Conservation (phyloP, 2,888 invertebrate species). For the Malacosoma neustria region DNA sequence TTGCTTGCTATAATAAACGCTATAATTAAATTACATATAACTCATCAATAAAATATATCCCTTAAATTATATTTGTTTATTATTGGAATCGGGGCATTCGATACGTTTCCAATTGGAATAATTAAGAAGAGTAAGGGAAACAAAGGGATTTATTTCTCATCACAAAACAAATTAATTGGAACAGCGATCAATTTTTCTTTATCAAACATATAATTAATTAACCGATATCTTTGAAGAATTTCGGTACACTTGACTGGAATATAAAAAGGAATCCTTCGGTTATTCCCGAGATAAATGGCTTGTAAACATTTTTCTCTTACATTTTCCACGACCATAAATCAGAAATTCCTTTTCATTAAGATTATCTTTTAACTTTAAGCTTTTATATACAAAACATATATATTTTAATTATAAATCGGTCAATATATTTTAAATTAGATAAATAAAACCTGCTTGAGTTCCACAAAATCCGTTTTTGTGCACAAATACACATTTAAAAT, state of each 20-base stretch:
- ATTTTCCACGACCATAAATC: conserved; percentile 13
- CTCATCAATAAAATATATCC: too few species aligned
- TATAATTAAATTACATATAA: too few species aligned
- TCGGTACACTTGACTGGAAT: conserved; percentile 1
- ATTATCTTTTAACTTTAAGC: too few species aligned
- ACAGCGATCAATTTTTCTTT: not conserved
- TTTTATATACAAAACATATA: too few species aligned
- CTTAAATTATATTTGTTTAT: too few species aligned
- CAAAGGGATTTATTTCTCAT: not conserved
- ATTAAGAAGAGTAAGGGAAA: not conserved
- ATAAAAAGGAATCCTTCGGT: not conserved
- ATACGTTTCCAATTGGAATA: not conserved
- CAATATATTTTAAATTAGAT: too few species aligned
- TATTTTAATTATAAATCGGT: too few species aligned
- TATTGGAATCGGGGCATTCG: not conserved
- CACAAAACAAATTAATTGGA: not conserved
- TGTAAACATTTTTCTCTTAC: conserved; percentile 1
- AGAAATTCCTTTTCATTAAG: too few species aligned
- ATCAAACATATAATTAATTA: not conserved
- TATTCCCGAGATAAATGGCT: conserved; percentile 4
- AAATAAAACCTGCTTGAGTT: too few species aligned
- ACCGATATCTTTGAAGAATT: not conserved
- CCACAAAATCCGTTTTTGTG: too few species aligned
- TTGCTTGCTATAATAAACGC: too few species aligned
- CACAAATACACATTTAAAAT: too few species aligned